Evolutionary conservation across 2,113 vertebrate genomes (phyloP), one percentile per base, ranked within the genome.

Genomic region (Herpetotheres cachinnans): DNA sequence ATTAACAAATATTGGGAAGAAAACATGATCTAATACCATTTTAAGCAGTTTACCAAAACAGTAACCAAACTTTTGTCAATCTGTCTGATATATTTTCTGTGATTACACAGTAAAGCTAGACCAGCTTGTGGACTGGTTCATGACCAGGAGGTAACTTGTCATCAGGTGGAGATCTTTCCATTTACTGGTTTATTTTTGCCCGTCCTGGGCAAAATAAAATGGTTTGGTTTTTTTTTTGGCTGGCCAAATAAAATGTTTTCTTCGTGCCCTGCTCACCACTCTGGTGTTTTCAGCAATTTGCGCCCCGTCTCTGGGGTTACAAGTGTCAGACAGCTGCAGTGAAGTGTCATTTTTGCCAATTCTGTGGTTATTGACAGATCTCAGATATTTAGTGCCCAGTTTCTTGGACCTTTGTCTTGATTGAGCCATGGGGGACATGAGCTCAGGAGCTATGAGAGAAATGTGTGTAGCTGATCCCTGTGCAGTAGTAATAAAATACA

Each of bases 41-140:
- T 84, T 79, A 78, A 94, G 25, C 47, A 71, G 49, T 94, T 82
- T 78, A 58, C 71, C 82, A 69, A 97, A 97, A 84, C 19, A 65
- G 36, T 52, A 74, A 94, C 24, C 44, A 89, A 82, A 65, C 25
- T 63, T 89, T 19, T 54, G 11, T 42, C 82, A 79, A 30, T 34
- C 30, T 24, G 5, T 26, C 40, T 67, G 55, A 29, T 96, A 34
- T 21, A 12, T 84, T 78, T 63, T 86, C 67, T 92, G 42, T 93
- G 59, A 52, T 62, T 44, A n/a, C 19, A 18, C 29, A 73, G 27
- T 59, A 77, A 78, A 73, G 13, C 25, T 70, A 58, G n/a, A n/a
- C 40, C 76, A 55, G 66, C 36, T 55, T 82, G 56, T 70, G 38
- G 27, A 50, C 38, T 79, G 30, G 6, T 78, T 71, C 49, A 49